phyloP scores from a whole-genome alignment of 2,888 invertebrate species.

The Flexamia atlantica region DNA sequence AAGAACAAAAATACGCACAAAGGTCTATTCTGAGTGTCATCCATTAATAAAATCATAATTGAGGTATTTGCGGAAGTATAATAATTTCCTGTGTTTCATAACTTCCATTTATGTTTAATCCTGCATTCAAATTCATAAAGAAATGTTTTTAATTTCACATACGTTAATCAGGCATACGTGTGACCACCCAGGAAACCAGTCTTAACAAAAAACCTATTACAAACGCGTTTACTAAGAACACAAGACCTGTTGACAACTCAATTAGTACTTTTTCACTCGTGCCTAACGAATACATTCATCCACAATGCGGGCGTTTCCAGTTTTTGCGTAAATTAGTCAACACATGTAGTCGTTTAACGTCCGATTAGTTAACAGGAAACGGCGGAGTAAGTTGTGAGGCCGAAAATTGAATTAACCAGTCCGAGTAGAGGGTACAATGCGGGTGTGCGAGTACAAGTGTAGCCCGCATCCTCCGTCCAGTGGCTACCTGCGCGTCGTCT shows the following conservation, averaged over 20 bases:
- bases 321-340: slow-evolving; percentile 29
- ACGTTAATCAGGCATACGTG: too few species aligned
- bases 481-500: neutral
- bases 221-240: too few species aligned
- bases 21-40: too few species aligned
- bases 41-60: too few species aligned
- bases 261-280: neutral
- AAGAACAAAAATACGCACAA: too few species aligned
- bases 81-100: too few species aligned
- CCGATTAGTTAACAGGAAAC: slow-evolving; percentile 8
- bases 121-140: too few species aligned
- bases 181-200: too few species aligned
- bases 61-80: too few species aligned
- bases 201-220: too few species aligned
- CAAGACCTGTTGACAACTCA: neutral
- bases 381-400: neutral
- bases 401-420: slow-evolving; percentile 29
- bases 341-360: slow-evolving; percentile 20
- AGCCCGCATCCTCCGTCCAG: neutral
- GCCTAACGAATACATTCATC: neutral
- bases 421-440: neutral
- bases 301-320: slow-evolving; percentile 15
- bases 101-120: too few species aligned
- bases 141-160: too few species aligned
- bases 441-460: slow-evolving; percentile 21